Evolutionary conservation across 2,797 vertebrate species (phyloP), one percentile per base, ranked within the genome.

Genomic region (Poecilia picta): DNA sequence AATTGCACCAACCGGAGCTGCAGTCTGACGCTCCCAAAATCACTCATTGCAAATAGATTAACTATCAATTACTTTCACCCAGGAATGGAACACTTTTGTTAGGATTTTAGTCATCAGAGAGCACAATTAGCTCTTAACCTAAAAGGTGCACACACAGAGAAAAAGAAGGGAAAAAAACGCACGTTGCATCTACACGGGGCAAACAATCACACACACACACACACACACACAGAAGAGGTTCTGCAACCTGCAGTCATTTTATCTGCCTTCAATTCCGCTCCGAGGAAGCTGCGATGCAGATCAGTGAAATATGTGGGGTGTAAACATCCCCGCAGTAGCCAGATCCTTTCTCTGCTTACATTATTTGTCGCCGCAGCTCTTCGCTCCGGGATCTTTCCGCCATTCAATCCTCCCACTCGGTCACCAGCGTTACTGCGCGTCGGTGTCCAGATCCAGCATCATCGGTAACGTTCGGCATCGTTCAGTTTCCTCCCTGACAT

Each of bases 191-290:
- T n/a, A 25, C 45, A 59, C 13, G 47, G 49, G 43, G 15, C 6
- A n/a, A n/a, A n/a, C n/a, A n/a, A n/a, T n/a, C 36, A 28, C 25
- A 43, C 36, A 59, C 87, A 80, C 87, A 25, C 0, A 43, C 36
- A 28, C 25, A 43, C 36, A 59, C 87, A 80, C 87, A 25, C 0
- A 43, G 90, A 82, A 87, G 91, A 91, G 92, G 92, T 90, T 89
- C 81, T 78, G 86, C 90, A 77, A 84, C n/a, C 77, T 16, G 64
- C 84, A 55, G 75, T 11, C 84, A 81, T 82, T 80, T 86, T 86
- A 72, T 81, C 78, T 62, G 39, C 66, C 7, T 36, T 59, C 76
- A 31, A 4, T 55, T 5, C 33, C 11, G 12, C 25, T 33, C 73
- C 3, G 33, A 12, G 55, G 55, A 57, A 57, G 55, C 57, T 18